A percentile compares a stretch with the other conserved stretches of the same genome.
phyloP scores from a whole-genome alignment of 2,888 invertebrate species.

The Hydrotaea diabolus region DNA sequence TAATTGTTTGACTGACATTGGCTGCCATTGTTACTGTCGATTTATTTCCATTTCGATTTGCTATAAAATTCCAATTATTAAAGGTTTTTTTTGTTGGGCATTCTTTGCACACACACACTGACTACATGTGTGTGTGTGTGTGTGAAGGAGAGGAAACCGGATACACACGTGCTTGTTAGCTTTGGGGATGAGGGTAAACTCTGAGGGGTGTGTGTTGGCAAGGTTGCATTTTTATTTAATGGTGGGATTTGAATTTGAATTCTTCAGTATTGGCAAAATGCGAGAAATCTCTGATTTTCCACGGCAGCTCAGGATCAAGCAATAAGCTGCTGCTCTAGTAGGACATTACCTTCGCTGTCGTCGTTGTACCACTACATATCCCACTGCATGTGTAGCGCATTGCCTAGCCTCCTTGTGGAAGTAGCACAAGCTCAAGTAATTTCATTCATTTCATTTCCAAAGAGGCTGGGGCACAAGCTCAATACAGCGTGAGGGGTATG shows the following conservation, averaged over 20 bases:
- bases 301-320: constrained; percentile 47
- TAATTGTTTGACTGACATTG: constrained; percentile 45
- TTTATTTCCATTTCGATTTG: constrained; percentile 44
- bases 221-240: constrained; percentile 19
- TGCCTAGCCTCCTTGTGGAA: neutral
- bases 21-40: constrained; percentile 3
- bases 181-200: neutral
- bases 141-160: neutral
- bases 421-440: constrained; percentile 47
- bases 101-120: too few species aligned
- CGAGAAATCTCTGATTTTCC: constrained; percentile 64
- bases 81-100: constrained; percentile 49
- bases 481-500: neutral
- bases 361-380: constrained; percentile 14
- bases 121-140: too few species aligned
- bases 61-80: constrained; percentile 67
- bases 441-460: constrained; percentile 55
- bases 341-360: constrained; percentile 32
- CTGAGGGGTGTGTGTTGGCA: neutral
- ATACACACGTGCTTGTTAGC: neutral
- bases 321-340: neutral
- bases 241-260: constrained; percentile 27
- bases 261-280: neutral
- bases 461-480: neutral
- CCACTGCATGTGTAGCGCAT: constrained; percentile 11